These are phyloP conservation scores for Melieria crassipennis DNA, from an alignment of 2,888 invertebrate genomes.

Conservation along the genomic window DNA sequence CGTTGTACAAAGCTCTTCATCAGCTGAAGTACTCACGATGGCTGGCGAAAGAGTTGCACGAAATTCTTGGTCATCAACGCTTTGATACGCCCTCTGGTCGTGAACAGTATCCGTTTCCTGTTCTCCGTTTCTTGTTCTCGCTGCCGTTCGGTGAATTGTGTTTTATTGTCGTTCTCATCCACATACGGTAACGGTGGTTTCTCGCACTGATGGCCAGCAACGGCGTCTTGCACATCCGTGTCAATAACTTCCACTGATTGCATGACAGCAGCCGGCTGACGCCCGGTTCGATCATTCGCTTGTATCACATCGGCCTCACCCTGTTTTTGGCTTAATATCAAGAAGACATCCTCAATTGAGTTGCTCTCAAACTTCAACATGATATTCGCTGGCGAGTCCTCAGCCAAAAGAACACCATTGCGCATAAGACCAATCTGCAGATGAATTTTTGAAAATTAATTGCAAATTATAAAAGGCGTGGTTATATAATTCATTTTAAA, in stretches of 20 bases:
- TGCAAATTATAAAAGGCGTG: background rate
- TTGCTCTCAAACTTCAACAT: slow-evolving; percentile 75
- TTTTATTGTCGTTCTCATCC: slow-evolving; percentile 35
- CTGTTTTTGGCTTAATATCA: slow-evolving; percentile 76
- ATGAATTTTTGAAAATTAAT: slow-evolving; percentile 17
- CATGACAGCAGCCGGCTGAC: slow-evolving; percentile 49
- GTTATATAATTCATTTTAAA: background rate
- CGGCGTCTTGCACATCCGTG: slow-evolving; percentile 39
- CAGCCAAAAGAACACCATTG: slow-evolving; percentile 84
- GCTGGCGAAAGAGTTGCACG: slow-evolving; percentile 76
- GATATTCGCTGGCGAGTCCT: slow-evolving; percentile 81
- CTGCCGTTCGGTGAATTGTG: background rate
- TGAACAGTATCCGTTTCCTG: slow-evolving; percentile 57
- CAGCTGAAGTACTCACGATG: slow-evolving; percentile 69
- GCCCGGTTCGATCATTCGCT: slow-evolving; percentile 46
- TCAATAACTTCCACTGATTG: slow-evolving; percentile 57
- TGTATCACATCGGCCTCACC: slow-evolving; percentile 62
- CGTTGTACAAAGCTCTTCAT: background rate
- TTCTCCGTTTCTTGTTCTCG: slow-evolving; percentile 50
- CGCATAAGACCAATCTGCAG: slow-evolving; percentile 88
- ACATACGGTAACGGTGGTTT: slow-evolving; percentile 49
- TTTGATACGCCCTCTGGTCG: slow-evolving; percentile 67
- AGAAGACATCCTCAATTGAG: slow-evolving; percentile 87
- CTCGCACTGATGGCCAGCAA: slow-evolving; percentile 34
- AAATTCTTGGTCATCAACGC: slow-evolving; percentile 78